Conservation (phyloP, 2,888 invertebrate genomes). For the Dasypogon diadema region DNA sequence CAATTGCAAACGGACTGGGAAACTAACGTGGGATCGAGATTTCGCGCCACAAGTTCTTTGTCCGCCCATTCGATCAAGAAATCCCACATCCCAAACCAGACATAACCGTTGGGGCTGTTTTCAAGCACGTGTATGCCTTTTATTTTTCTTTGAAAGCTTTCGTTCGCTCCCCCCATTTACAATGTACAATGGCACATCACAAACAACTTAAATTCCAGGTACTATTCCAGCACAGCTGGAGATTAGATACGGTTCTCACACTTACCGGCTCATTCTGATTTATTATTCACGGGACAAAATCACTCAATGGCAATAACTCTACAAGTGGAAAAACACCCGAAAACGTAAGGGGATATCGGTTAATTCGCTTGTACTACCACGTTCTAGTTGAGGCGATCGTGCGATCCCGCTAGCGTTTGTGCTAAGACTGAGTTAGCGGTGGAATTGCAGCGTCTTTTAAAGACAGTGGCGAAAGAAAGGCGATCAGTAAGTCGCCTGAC, state of each 20-base stretch:
- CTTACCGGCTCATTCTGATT: constrained; percentile 40
- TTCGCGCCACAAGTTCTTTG: background rate
- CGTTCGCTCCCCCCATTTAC: no score
- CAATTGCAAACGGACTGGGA: background rate
- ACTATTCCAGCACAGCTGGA: background rate
- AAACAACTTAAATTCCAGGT: background rate
- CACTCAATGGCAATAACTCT: background rate
- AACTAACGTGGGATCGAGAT: background rate
- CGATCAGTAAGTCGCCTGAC: constrained; percentile 12
- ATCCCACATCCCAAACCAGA: background rate
- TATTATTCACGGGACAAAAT: background rate
- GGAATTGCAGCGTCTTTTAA: constrained; percentile 26
- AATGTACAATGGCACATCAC: no score
- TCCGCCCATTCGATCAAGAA: background rate
- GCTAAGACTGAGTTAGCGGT: constrained; percentile 22
- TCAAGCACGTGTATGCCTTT: background rate
- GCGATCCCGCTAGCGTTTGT: constrained; percentile 3
- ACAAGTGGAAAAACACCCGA: constrained; percentile 28
- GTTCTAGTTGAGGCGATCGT: no score
- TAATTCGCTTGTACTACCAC: background rate
- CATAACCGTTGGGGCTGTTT: constrained; percentile 1
- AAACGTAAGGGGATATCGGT: background rate
- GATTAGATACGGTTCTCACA: background rate
- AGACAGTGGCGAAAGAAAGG: constrained; percentile 28
- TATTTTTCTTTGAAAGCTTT: no score